phyloP scores from a whole-genome alignment of 2,113 vertebrate species.

The Cercocebus atys region DNA sequence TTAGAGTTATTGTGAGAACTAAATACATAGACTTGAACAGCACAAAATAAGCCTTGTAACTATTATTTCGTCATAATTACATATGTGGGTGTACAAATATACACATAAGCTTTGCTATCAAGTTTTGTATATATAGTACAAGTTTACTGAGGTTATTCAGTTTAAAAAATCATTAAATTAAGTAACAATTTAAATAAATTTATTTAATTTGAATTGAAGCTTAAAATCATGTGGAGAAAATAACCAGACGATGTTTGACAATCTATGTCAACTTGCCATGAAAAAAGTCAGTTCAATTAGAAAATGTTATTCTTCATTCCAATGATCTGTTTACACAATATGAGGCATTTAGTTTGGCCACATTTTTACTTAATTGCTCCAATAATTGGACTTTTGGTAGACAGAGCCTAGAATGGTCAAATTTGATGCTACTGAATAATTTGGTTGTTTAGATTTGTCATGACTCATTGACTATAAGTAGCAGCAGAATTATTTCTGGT shows the following conservation, averaged over 20 bases:
- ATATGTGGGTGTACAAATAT: not conserved
- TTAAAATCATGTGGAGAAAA: slow-evolving; percentile 52
- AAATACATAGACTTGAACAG: not conserved
- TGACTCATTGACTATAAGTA: slow-evolving; percentile 75
- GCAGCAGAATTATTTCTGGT: slow-evolving; percentile 73
- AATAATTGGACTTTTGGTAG: slow-evolving; percentile 74
- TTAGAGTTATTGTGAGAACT: not conserved
- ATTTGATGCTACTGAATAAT: slow-evolving; percentile 72
- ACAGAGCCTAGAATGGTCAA: slow-evolving; percentile 57
- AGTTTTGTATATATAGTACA: not conserved
- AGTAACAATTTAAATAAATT: slow-evolving; percentile 59
- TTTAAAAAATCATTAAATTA: slow-evolving; percentile 35
- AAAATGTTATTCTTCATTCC: slow-evolving; percentile 72
- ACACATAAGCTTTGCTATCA: not conserved
- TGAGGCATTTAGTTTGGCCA: slow-evolving; percentile 59
- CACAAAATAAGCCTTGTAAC: not conserved
- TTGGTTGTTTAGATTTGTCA: slow-evolving; percentile 77
- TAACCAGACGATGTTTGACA: slow-evolving; percentile 71
- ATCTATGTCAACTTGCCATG: slow-evolving; percentile 54
- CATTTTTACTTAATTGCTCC: slow-evolving; percentile 76
- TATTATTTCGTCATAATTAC: not conserved
- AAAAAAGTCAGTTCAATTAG: slow-evolving; percentile 66
- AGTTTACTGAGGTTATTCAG: slow-evolving; percentile 1
- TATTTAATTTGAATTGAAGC: slow-evolving; percentile 52
- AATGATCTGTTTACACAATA: slow-evolving; percentile 63